Evolutionary conservation across 1,140 invertebrate species (phyloP), one percentile per base, ranked within the genome.

Genomic region (Drosophila nebulosa): DNA sequence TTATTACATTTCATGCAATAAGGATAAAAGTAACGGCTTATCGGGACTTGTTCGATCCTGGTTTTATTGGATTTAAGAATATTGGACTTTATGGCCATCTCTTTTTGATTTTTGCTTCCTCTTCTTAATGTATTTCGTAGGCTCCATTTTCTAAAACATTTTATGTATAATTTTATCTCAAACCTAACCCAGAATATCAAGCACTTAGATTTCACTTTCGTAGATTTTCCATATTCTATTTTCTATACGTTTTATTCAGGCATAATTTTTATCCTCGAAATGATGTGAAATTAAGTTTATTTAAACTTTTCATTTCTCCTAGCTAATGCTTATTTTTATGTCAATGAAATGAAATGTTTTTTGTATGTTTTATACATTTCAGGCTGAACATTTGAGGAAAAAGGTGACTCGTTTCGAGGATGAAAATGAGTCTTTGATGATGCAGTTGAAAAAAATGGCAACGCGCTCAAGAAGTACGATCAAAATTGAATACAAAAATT

Each of bases 361-460:
- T 67, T 83, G 67, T 88, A 65, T 74, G 7, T 62, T 70, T 69
- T 69, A 26, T 78, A 74, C 64, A 69, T 91, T 94, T 92, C 94
- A 96, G 95, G 95, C 94, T 88, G 93, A 95, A 93, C 96, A 94
- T 91, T 94, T 97, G 86, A 94, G 96, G 91, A 97, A 96, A 93
- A 97, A 97, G 93, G 93, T 96, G 74, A 95, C 95, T 71, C 94
- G 96, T 71, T 94, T 98, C 86, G 97, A 98, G 93, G 96, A 98
- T 91, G 97, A 98, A 93, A 98, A 98, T 93, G 97, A 98, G 92
- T 96, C 96, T 63, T 93, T 98, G 92, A 95, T 96, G 90, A 93
- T 97, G 92, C 97, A 98, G 93, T 94, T 98, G 89, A 97, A 97
- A 94, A 98, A 97, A 95, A 96, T 98, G 96, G 96, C 96, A 92